A percentile compares a stretch with the other conserved stretches of the same genome.
Conservation (phyloP, 2,888 invertebrate species). For the Endotricha flammealis region DNA sequence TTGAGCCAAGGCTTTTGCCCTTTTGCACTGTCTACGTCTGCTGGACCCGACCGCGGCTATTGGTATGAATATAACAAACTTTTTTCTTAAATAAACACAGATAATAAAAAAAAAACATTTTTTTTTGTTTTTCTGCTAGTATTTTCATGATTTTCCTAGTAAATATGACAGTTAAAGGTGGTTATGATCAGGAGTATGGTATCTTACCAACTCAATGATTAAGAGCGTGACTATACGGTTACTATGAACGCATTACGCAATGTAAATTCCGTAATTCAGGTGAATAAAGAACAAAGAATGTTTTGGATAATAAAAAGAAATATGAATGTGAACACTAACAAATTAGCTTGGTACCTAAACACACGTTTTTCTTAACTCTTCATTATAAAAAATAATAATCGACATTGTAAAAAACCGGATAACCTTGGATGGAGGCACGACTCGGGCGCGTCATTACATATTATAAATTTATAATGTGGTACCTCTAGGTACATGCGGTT, state of each 20-base stretch:
- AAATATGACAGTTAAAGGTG: too few species aligned
- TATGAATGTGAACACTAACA: conserved; percentile 6
- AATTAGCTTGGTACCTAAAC: conserved; percentile 7
- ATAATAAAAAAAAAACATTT: too few species aligned
- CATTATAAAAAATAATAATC: conserved; percentile 33
- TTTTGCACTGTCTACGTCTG: conserved; percentile 34
- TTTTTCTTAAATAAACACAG: neutral
- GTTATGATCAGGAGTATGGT: too few species aligned
- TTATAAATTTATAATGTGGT: conserved; percentile 7
- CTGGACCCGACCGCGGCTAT: conserved; percentile 24
- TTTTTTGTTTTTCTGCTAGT: too few species aligned
- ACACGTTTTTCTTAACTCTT: conserved; percentile 11
- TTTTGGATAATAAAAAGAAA: conserved; percentile 1
- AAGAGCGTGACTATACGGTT: too few species aligned
- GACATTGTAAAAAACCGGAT: conserved; percentile 42
- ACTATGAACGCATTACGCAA: too few species aligned
- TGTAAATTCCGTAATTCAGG: neutral
- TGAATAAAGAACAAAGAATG: neutral
- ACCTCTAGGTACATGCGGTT: neutral
- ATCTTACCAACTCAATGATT: too few species aligned
- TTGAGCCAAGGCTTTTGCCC: conserved; percentile 46
- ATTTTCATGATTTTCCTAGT: too few species aligned
- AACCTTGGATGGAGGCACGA: conserved; percentile 36
- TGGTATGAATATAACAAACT: neutral
- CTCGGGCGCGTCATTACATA: conserved; percentile 22